Evolutionary conservation across 2,888 invertebrate genomes (phyloP).

Genomic region (Seladonia tumulorum): DNA sequence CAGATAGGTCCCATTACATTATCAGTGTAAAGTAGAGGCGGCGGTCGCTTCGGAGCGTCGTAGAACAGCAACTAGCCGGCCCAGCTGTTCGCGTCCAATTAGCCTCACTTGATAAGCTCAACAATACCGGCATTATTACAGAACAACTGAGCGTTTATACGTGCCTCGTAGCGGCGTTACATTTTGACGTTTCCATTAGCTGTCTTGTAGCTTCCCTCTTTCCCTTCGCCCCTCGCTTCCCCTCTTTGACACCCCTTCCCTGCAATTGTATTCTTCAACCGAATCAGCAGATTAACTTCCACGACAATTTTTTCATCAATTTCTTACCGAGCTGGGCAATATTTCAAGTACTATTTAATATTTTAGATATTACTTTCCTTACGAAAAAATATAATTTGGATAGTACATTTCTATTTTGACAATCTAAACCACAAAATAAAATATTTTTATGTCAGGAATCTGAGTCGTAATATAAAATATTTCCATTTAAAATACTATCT

Average conservation of each 20-base stretch:
- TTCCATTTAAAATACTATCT: no score
- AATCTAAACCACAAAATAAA: no score
- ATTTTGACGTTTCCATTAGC: conserved; percentile 76
- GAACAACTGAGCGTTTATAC: conserved; percentile 78
- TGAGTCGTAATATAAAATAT: no score
- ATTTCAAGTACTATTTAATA: background rate
- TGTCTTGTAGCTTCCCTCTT: conserved; percentile 32
- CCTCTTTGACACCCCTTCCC: conserved; percentile 22
- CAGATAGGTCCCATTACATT: conserved; percentile 82
- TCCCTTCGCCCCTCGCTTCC: conserved; percentile 8
- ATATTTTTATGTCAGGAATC: no score
- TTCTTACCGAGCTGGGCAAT: background rate
- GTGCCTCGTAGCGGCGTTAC: conserved; percentile 75
- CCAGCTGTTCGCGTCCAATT: conserved; percentile 84
- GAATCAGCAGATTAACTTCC: conserved; percentile 15
- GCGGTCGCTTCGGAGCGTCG: conserved; percentile 63
- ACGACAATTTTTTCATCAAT: conserved; percentile 11
- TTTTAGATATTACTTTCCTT: background rate
- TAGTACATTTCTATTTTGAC: no score
- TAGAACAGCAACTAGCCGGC: conserved; percentile 69
- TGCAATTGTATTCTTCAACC: background rate
- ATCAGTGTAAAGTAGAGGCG: conserved; percentile 81
- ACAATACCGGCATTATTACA: conserved; percentile 83
- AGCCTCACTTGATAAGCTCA: conserved; percentile 84
- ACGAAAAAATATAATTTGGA: background rate